Conservation (phyloP, 2,797 vertebrate genomes). For the Thalassophryne amazonica region DNA sequence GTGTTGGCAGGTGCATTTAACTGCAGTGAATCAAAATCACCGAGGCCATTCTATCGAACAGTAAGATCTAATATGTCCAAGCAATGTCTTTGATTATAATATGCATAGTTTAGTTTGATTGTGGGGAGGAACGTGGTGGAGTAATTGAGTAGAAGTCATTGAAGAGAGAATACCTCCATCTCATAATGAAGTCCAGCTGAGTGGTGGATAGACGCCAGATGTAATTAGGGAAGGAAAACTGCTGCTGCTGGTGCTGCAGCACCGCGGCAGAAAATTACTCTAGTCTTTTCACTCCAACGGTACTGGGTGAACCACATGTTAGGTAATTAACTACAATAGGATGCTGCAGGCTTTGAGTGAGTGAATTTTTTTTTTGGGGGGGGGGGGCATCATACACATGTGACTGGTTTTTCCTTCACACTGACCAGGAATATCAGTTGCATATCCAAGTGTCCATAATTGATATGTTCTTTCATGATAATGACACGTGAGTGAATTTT, state of each 20-base stretch:
- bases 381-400: too few relatives aligned
- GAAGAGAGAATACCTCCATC: conserved; percentile 71
- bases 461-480: too few relatives aligned
- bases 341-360: conserved; percentile 42
- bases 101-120: conserved; percentile 63
- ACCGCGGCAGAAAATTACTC: conserved; percentile 60
- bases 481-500: too few relatives aligned
- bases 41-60: conserved; percentile 39
- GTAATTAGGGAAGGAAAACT: conserved; percentile 71
- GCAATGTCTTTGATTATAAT: conserved; percentile 54
- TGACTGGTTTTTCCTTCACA: too few relatives aligned
- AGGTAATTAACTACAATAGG: conserved; percentile 58
- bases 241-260: conserved; percentile 59
- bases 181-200: conserved; percentile 73
- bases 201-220: conserved; percentile 71
- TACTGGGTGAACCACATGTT: conserved; percentile 55
- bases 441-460: too few relatives aligned
- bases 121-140: conserved; percentile 55
- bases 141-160: conserved; percentile 72
- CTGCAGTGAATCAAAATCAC: conserved; percentile 41
- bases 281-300: conserved; percentile 54
- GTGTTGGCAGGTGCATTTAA: conserved; percentile 44
- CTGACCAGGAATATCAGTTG: too few relatives aligned
- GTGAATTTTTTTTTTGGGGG: too few relatives aligned
- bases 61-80: conserved; percentile 51